Evolutionary conservation across 1,140 invertebrate species (phyloP).

Genomic region (Teleogryllus occipitalis): DNA sequence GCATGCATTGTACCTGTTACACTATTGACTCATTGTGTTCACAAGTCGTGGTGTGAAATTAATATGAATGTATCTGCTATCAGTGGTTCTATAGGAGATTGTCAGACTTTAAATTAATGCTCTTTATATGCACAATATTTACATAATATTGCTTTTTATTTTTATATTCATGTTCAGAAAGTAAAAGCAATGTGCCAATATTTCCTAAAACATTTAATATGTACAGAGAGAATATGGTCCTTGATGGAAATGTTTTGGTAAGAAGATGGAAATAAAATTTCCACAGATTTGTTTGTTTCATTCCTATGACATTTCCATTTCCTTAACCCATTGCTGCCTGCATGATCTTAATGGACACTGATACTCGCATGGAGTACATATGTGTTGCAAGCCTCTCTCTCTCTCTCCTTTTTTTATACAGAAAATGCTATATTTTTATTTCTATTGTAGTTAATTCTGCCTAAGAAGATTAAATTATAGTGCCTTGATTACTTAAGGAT

Average conservation of each 20-base stretch:
- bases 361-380: too few relatives aligned
- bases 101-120: not conserved
- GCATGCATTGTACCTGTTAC: not conserved
- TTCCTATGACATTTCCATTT: too few relatives aligned
- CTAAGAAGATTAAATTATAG: too few relatives aligned
- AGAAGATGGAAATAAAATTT: not conserved
- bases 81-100: not conserved
- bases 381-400: too few relatives aligned
- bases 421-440: too few relatives aligned
- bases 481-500: too few relatives aligned
- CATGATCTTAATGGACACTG: too few relatives aligned
- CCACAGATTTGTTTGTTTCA: not conserved
- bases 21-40: constrained; percentile 4
- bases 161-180: not conserved
- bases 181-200: not conserved
- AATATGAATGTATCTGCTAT: not conserved
- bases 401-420: too few relatives aligned
- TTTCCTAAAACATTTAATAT: not conserved
- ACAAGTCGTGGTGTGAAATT: not conserved
- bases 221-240: not conserved
- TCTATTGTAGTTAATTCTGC: too few relatives aligned
- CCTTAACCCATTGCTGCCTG: too few relatives aligned
- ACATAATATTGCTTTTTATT: not conserved
- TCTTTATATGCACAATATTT: not conserved
- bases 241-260: not conserved